Base-by-base conservation (phyloP, 2,888 invertebrate species). In the Pterobdella sp. region DNA sequence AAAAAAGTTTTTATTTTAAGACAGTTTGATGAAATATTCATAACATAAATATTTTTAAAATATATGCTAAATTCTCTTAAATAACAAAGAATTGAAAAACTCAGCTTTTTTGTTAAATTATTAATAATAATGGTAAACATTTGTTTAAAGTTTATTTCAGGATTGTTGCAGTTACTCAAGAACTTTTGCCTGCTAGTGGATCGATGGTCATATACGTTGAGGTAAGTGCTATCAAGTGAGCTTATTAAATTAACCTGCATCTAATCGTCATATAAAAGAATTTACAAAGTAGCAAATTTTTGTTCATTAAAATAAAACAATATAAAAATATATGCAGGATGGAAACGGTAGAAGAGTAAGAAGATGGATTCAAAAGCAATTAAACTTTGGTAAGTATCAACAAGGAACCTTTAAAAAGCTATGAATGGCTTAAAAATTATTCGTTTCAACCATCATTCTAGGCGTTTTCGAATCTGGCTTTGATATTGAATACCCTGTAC, bases 391-490 rank as follows among this genome's bases (percentile, higher is more conserved):
- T 77, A 3, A 52, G 31, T 72, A 26, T 36, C 22, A 36, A 29
- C 1, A 3, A 71, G 14, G 35, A 64, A 64, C 18, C 18, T 4
- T 1, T 31, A 31, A 18, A 64, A 4, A 64, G 26, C 32, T 26
- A 64, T 64, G 65, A 22, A 22, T 31, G 3, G n/a, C 26, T 31
- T 32, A 66, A n/a, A n/a, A n/a, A n/a, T n/a, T n/a, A n/a, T n/a
- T 49, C 14, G 52, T 18, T n/a, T 18, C 18, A 14, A 37, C 42
- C 72, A 10, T 68, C 56, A 64, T 74, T 77, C 56, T 91, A 82
- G 94, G 95, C 68, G 91, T 93, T 10, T 94, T 95, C 26, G 93
- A 92, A 77, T 86, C 94, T 76, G 89, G 90, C 72, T 95, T 95
- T 85, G 90, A 89, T 80, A 86, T 95, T 72, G 91, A 94, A 0